phyloP scores from a whole-genome alignment of 1,140 invertebrate species.

The Mercenaria mercenaria region DNA sequence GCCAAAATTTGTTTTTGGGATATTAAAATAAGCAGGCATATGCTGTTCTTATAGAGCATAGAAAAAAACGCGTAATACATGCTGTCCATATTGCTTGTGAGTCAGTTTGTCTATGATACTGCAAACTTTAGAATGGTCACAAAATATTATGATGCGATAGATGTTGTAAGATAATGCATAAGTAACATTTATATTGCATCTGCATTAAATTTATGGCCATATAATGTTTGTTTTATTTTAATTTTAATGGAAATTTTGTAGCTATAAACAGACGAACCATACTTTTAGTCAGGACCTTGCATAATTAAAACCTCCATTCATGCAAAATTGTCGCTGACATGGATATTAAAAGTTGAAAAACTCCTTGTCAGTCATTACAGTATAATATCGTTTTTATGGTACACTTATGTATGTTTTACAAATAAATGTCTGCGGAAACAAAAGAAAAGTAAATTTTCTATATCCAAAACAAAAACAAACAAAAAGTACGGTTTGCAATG shows the following conservation, averaged over 20 bases:
- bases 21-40: too few species aligned
- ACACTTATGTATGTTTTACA: not conserved
- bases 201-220: constrained; percentile 19
- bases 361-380: constrained; percentile 9
- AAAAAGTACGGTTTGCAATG: too few species aligned
- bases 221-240: constrained; percentile 27
- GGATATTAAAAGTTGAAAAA: not conserved
- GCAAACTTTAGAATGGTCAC: not conserved
- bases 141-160: not conserved
- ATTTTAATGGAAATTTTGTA: constrained; percentile 16
- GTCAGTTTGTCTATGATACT: too few species aligned
- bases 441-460: not conserved
- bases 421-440: constrained; percentile 20
- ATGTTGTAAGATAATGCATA: not conserved
- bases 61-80: too few species aligned
- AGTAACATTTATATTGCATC: not conserved
- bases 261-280: not conserved
- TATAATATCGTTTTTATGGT: not conserved
- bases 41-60: too few species aligned
- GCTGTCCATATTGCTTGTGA: too few species aligned
- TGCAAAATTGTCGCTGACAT: not conserved
- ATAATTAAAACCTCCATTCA: constrained; percentile 25
- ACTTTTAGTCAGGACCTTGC: not conserved
- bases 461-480: too few species aligned
- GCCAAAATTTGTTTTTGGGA: too few species aligned